Base-by-base conservation (phyloP, 2,113 vertebrate species). In the Raja brachyura region DNA sequence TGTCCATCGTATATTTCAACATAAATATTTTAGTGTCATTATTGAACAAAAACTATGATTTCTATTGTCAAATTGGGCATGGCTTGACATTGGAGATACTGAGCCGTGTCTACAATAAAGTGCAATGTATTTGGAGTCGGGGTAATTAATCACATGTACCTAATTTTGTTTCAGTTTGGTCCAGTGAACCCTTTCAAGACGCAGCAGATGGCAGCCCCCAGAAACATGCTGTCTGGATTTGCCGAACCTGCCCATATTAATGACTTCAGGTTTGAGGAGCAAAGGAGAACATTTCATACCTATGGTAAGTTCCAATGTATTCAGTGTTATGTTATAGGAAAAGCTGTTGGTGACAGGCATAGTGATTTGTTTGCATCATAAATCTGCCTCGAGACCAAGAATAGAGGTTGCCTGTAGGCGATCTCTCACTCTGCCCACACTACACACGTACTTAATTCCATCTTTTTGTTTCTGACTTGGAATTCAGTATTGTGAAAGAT, bases 181-280 rank as follows among this genome's bases (percentile, higher is more conserved):
- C 99, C 99, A 94, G 94, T 97, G 94, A 99, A 99, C 94, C 99
- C 99, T 18, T 99, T 97, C 95, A 96, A 96, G 95, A 97, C 96
- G 68, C 98, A 99, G 94, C 99, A 99, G 94, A 99, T 99, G 99
- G 96, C 98, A 93, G 99, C 99, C 48, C 98, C 98, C 63, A 97
- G 99, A 94, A 99, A 99, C 95, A 99, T 99, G 98, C 96, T 99
- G 90, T 99, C 99, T 94, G 99, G 99, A 93, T 99, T 97, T 94
- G 98, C 98, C 56, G 99, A 99, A 95, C 98, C 98, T 93, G 97
- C 98, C 93, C 99, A 99, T 63, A 97, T 99, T 94, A 99, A 99
- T 86, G 98, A 99, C 94, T 99, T 99, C 93, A 99, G 99, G 99
- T 99, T 99, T 96, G 98, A 99, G 93, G 98, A 99, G 93, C 98